These are phyloP conservation scores for Scaptomyza reducta DNA, from an alignment of 2,888 invertebrate species.

Conservation along the genomic window DNA sequence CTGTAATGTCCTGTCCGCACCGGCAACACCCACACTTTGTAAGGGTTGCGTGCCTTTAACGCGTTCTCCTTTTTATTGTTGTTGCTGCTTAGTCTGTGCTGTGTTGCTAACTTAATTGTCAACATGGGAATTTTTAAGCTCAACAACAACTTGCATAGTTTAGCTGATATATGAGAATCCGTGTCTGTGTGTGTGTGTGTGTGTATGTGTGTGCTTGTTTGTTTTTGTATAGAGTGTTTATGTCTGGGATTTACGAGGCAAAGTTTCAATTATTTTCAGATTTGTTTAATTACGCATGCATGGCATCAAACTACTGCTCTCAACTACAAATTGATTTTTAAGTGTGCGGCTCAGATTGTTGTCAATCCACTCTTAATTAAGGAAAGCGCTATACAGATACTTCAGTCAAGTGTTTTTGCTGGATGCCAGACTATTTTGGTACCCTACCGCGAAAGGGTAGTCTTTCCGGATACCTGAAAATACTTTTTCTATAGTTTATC, in stretches of 20 bases:
- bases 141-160: constrained; percentile 66
- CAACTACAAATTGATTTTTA: constrained; percentile 68
- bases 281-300: constrained; percentile 73
- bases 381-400: constrained; percentile 34
- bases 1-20: constrained; percentile 17
- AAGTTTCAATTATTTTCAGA: constrained; percentile 80
- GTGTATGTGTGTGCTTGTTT: constrained; percentile 12
- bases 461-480: neutral
- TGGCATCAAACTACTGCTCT: constrained; percentile 34
- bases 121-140: constrained; percentile 77
- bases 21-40: constrained; percentile 23
- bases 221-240: constrained; percentile 39
- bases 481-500: too few relatives aligned
- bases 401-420: constrained; percentile 12
- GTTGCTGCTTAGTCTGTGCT: constrained; percentile 45
- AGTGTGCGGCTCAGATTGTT: constrained; percentile 45
- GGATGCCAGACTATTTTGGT: constrained; percentile 11
- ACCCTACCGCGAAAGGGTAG: neutral
- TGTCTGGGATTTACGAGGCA: constrained; percentile 65
- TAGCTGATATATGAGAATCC: constrained; percentile 33
- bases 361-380: constrained; percentile 63
- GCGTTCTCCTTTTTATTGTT: constrained; percentile 54
- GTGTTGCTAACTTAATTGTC: constrained; percentile 75
- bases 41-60: constrained; percentile 75
- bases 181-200: neutral